Evolutionary conservation across 2,797 vertebrate species (phyloP).

Genomic region (Tangara arthus): DNA sequence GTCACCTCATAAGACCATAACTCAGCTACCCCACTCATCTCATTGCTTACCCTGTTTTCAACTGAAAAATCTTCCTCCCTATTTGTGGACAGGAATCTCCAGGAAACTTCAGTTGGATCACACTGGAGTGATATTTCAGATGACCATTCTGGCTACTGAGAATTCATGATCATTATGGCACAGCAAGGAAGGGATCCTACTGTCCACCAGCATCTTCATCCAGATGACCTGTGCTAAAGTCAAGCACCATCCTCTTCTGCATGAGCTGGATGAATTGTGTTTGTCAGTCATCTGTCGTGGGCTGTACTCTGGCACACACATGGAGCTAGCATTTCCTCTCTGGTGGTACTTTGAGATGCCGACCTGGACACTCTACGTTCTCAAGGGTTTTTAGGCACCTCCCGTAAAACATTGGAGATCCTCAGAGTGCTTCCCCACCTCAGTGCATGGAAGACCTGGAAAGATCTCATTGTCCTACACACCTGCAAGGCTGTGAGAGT

Average conservation of each 20-base stretch:
- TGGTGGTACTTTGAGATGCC: neutral
- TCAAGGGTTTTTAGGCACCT: neutral
- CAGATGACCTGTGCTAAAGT: neutral
- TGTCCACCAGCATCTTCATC: neutral
- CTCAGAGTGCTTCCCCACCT: neutral
- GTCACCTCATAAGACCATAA: neutral
- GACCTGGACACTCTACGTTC: neutral
- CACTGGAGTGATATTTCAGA: neutral
- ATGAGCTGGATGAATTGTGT: fast-evolving
- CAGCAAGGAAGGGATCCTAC: neutral
- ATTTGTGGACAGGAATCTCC: neutral
- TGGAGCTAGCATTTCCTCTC: neutral
- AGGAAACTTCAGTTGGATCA: neutral
- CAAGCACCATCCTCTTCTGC: neutral
- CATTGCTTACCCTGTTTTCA: neutral
- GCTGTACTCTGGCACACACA: neutral
- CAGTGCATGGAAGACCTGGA: neutral
- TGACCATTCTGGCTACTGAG: neutral
- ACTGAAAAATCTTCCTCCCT: neutral
- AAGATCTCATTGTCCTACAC: neutral
- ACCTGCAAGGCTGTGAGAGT: neutral
- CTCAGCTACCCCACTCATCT: neutral
- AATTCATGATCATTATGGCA: fast-evolving
- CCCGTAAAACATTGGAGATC: fast-evolving
- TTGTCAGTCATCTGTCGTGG: neutral